Percentiles rank a stretch among this genome's conserved stretches.
Conservation (phyloP, 2,888 invertebrate species). For the Charanyca ferruginea region DNA sequence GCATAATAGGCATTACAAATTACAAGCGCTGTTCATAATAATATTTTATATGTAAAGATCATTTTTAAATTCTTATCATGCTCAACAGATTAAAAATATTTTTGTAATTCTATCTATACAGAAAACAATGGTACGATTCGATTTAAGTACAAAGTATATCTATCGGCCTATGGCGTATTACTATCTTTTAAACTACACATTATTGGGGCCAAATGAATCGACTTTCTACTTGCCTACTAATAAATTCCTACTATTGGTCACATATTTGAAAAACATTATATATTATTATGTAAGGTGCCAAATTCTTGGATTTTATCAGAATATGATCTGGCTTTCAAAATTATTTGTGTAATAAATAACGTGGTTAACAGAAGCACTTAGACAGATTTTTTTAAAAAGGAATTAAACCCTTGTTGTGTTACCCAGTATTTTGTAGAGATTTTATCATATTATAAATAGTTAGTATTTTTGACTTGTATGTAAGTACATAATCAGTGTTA, state of each 20-base stretch:
- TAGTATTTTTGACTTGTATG: conserved; percentile 58
- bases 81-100: conserved; percentile 63
- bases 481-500: conserved; percentile 53
- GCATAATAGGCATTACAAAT: conserved; percentile 35
- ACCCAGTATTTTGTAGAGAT: conserved; percentile 50
- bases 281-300: conserved; percentile 63
- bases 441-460: conserved; percentile 49
- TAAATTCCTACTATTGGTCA: conserved; percentile 57
- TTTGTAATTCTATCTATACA: conserved; percentile 68
- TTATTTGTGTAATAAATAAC: conserved; percentile 21
- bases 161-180: conserved; percentile 63
- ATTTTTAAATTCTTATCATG: conserved; percentile 17
- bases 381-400: conserved; percentile 15
- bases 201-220: conserved; percentile 69
- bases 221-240: conserved; percentile 53
- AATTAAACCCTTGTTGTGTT: conserved; percentile 46
- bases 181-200: conserved; percentile 54
- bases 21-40: conserved; percentile 20
- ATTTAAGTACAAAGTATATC: conserved; percentile 64
- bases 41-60: conserved; percentile 16
- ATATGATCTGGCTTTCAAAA: conserved; percentile 32
- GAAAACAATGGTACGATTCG: conserved; percentile 45
- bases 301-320: conserved; percentile 47
- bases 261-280: conserved; percentile 30
- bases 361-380: conserved; percentile 31